Conservation (phyloP, 2,797 vertebrate genomes). For the Sciurus carolinensis region DNA sequence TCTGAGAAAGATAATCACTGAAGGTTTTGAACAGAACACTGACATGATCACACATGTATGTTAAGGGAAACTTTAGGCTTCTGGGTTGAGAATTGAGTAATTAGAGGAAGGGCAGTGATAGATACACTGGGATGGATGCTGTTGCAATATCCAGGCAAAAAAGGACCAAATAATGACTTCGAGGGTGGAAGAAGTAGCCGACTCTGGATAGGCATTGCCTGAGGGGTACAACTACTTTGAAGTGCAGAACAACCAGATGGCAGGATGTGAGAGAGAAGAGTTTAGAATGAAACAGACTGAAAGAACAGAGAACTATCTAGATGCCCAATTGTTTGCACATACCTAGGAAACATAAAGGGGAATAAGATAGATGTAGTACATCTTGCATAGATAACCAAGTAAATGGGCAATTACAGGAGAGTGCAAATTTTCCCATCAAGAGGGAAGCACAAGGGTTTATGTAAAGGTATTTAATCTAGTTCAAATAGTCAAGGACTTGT, state of each 20-base stretch:
- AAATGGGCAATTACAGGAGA: not conserved
- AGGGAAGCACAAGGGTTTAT: not conserved
- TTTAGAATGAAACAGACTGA: not conserved
- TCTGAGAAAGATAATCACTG: not conserved
- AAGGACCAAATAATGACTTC: not conserved
- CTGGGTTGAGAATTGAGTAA: not conserved
- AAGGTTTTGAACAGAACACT: not conserved
- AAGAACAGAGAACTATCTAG: not conserved
- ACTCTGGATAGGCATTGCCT: not conserved
- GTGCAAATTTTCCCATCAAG: not conserved
- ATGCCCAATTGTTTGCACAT: not conserved
- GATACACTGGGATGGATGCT: not conserved
- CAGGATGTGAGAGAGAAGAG: not conserved
- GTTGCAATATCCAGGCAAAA: not conserved
- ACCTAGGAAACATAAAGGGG: too few species aligned
- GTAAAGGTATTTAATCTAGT: not conserved
- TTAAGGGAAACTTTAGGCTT: not conserved
- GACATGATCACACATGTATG: not conserved
- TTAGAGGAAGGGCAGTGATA: not conserved
- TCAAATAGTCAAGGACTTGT: not conserved
- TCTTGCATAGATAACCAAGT: not conserved
- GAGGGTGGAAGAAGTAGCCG: not conserved
- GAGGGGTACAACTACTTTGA: not conserved
- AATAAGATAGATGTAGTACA: not conserved
- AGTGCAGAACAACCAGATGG: not conserved